Percentiles rank a stretch among this genome's conserved stretches.
These are phyloP conservation scores for Pachydiplax longipennis DNA, from an alignment of 2,888 invertebrate genomes.

Conservation along the genomic window DNA sequence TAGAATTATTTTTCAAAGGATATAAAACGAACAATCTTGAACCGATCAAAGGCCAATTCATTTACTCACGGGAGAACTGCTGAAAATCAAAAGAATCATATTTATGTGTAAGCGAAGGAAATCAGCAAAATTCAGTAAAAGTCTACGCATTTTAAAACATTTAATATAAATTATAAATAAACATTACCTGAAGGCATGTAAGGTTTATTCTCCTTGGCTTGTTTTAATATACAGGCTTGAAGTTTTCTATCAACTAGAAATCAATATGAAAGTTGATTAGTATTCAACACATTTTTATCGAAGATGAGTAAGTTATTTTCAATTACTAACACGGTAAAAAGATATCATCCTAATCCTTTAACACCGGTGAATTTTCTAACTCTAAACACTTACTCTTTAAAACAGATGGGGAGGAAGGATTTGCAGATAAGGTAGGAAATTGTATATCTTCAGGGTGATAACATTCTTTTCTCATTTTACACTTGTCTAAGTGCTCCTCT, in stretches of 20 bases:
- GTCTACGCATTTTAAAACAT: background rate
- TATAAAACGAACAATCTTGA: background rate
- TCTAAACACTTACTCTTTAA: background rate
- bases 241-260: conserved; percentile 4
- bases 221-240: background rate
- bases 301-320: too few species aligned
- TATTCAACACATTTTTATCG: too few species aligned
- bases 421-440: background rate
- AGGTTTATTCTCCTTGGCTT: background rate
- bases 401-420: background rate
- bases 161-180: background rate
- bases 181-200: background rate
- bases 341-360: too few species aligned
- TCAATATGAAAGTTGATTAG: background rate
- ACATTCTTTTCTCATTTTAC: background rate
- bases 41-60: conserved; percentile 6
- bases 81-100: conserved; percentile 42
- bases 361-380: background rate
- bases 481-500: background rate
- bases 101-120: background rate
- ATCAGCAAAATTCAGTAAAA: background rate
- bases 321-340: too few species aligned
- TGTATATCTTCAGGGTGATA: background rate
- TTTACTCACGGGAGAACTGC: conserved; percentile 15
- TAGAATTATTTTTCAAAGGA: conserved; percentile 29